A percentile compares a stretch with the other conserved stretches of the same genome.
Conservation (phyloP, 2,113 vertebrate species). For the Anas platyrhynchos region DNA sequence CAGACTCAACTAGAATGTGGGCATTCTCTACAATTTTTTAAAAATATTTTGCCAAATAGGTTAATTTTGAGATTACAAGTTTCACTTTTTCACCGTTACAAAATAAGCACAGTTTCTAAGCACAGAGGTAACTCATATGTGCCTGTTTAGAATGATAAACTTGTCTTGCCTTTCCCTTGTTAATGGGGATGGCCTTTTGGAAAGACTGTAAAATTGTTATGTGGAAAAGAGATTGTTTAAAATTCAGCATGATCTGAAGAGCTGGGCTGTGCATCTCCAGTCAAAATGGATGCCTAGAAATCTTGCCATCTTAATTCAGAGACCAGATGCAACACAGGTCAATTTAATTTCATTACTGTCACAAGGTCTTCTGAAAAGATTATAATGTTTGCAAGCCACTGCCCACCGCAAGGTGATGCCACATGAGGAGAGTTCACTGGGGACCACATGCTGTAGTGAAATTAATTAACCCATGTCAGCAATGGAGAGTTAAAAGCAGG, state of each 20-base stretch:
- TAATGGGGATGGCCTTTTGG: slow-evolving; percentile 16
- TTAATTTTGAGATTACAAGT: neutral
- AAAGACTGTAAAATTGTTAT: neutral
- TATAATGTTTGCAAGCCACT: slow-evolving; percentile 33
- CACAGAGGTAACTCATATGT: neutral
- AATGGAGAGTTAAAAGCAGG: slow-evolving; percentile 5
- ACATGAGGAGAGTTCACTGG: slow-evolving; percentile 31
- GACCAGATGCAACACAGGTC: slow-evolving; percentile 50
- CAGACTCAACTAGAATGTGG: neutral
- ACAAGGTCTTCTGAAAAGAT: slow-evolving; percentile 58
- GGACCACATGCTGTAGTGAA: slow-evolving; percentile 20
- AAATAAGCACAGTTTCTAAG: neutral
- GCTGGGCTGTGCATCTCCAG: neutral
- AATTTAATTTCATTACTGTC: slow-evolving; percentile 73
- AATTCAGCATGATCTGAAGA: slow-evolving; percentile 13
- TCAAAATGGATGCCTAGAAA: slow-evolving; percentile 13
- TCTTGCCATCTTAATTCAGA: slow-evolving; percentile 62
- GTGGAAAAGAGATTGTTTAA: slow-evolving; percentile 31
- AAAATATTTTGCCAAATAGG: neutral
- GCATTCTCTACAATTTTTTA: neutral
- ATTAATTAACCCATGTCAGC: slow-evolving; percentile 65
- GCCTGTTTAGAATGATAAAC: neutral
- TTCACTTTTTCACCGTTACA: neutral
- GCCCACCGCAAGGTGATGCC: neutral
- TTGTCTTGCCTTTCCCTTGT: slow-evolving; percentile 20